These are phyloP conservation scores for Alosa sapidissima DNA, from an alignment of 2,797 vertebrate genomes.

Conservation along the genomic window DNA sequence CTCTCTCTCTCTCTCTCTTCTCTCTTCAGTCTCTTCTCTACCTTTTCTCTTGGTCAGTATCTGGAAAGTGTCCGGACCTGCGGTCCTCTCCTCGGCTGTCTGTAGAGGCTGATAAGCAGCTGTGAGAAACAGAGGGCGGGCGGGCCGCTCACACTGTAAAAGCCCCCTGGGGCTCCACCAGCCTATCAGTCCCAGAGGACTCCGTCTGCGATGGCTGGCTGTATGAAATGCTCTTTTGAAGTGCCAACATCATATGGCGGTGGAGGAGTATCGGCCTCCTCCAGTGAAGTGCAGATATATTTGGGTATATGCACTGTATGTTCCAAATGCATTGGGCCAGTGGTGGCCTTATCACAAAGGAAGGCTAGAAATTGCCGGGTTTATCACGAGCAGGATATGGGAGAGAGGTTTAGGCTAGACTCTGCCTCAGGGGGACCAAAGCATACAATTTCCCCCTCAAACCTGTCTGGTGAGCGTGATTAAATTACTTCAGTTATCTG, in stretches of 20 bases:
- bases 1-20: neutral
- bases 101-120: neutral
- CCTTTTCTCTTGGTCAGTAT: neutral
- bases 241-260: neutral
- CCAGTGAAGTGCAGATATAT: neutral
- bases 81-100: neutral
- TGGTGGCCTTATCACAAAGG: neutral
- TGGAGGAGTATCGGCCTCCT: neutral
- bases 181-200: constrained; percentile 14
- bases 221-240: neutral
- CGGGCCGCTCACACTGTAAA: neutral
- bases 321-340: neutral
- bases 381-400: constrained; percentile 1
- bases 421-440: neutral
- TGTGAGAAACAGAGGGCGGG: neutral
- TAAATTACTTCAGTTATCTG: neutral
- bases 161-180: neutral
- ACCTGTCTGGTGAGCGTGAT: neutral
- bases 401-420: constrained; percentile 1
- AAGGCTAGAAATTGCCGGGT: neutral
- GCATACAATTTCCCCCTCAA: neutral
- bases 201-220: neutral
- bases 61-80: constrained; percentile 13
- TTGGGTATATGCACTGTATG: neutral
- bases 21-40: neutral